Evolutionary conservation across 2,113 vertebrate species (phyloP).

Genomic region (Pangasianodon gigas): DNA sequence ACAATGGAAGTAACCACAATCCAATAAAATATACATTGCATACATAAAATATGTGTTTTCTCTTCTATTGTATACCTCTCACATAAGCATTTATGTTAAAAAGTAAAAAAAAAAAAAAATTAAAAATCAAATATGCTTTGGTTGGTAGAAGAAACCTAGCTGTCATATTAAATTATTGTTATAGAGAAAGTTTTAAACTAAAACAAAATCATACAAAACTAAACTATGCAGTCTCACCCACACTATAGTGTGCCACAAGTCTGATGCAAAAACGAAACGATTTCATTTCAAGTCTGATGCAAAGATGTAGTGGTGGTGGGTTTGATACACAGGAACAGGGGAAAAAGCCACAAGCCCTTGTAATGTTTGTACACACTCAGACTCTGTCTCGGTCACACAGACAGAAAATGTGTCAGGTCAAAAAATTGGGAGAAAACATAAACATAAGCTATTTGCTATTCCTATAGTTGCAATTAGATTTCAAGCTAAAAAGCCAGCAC

Average conservation of each 20-base stretch:
- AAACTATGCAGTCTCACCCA: neutral
- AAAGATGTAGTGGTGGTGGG: neutral
- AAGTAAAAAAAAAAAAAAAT: conserved; percentile 51
- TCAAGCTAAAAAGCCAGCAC: too few species aligned
- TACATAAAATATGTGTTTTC: neutral
- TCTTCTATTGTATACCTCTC: neutral
- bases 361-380: neutral
- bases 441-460: too few species aligned
- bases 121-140: conserved; percentile 41
- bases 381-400: neutral
- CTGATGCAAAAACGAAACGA: neutral
- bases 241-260: neutral
- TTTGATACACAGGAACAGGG: neutral
- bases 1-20: neutral
- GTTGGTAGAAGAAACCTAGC: neutral
- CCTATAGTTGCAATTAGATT: too few species aligned
- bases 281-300: neutral
- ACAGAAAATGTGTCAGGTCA: neutral
- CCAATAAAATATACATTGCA: neutral
- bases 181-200: neutral
- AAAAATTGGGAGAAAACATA: neutral
- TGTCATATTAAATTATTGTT: neutral
- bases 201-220: neutral
- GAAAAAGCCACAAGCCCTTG: neutral
- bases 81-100: neutral